Base-by-base conservation (phyloP, 35 echinoderm and acorn worm species). In the Lytechinus pictus region DNA sequence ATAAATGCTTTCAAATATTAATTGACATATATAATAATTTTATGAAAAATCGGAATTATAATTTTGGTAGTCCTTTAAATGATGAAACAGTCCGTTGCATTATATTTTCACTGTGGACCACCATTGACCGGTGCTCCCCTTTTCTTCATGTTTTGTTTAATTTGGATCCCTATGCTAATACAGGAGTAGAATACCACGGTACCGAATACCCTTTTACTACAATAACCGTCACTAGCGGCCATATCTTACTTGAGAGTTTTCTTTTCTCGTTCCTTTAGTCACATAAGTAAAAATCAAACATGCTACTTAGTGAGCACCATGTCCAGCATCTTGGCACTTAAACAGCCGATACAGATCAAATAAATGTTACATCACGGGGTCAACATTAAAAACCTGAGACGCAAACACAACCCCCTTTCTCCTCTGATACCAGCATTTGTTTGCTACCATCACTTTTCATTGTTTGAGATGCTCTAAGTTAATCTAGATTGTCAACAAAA, bases 361-460 rank as follows among this genome's bases (percentile, higher is more conserved):
- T 93, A 93, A 93, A 93, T 93, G 92, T 93, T 93, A 93, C 92
- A 93, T 93, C 92, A 93, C 92, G 14, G 27, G 57, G 92, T 54
- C 28, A 93, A 93, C 92, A 93, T 57, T 93, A 54, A 27, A 44
- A 54, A 93, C 88, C 88, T 52, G n/a, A 54, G 29, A 54, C 28
- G 24, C 28, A 52, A 90, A 52, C 16, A 90, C 28, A 1, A 52
- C 27, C 24, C 27, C 5, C 27, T 52, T 54, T 52, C 11, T 90
- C 5, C 88, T 19, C 28, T 10, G 1, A 93, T 93, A 19, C 53
- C 54, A 54, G 10, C n/a, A 57, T 27, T 28, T 93, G 54, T 93
- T 93, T 93, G 54, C 55, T 10, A 57, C n/a, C 92, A 57, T 93
- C 92, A 93, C 92, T 93, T 93, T 93, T 93, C 92, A 54, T 57